Conservation (phyloP, 1,140 invertebrate species). For the Nephotettix cincticeps region DNA sequence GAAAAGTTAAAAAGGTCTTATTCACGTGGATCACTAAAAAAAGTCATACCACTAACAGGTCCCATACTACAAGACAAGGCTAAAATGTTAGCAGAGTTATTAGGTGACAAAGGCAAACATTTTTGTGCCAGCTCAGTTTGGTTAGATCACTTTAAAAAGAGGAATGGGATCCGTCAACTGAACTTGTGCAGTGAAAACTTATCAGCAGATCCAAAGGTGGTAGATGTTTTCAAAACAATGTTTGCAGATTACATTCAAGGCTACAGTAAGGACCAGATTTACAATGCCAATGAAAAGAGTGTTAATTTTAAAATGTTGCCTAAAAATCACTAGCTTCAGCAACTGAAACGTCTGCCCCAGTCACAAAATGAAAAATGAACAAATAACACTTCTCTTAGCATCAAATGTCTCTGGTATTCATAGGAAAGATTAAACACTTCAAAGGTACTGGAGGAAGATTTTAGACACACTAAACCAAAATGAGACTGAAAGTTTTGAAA, state of each 20-base stretch:
- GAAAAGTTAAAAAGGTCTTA: background rate
- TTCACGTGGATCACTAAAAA: conserved; percentile 9
- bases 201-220: background rate
- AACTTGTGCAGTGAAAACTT: conserved; percentile 12
- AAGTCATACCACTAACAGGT: background rate
- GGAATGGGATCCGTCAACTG: background rate
- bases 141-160: background rate
- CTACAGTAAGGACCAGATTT: conserved; percentile 30
- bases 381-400: conserved; percentile 32
- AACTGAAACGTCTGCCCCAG: conserved; percentile 23
- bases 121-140: background rate
- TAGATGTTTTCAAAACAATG: conserved; percentile 13
- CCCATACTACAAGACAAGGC: conserved; percentile 13
- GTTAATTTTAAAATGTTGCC: conserved; percentile 32
- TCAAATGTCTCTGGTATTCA: conserved; percentile 38
- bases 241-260: background rate
- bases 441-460: too few species aligned
- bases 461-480: too few species aligned
- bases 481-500: too few species aligned
- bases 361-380: conserved; percentile 32
- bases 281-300: conserved; percentile 35
- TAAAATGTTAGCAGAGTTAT: background rate
- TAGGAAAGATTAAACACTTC: too few species aligned
- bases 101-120: background rate
- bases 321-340: conserved; percentile 11